Base-by-base conservation (phyloP, 2,888 invertebrate species). In the Agriopis leucophaearia region DNA sequence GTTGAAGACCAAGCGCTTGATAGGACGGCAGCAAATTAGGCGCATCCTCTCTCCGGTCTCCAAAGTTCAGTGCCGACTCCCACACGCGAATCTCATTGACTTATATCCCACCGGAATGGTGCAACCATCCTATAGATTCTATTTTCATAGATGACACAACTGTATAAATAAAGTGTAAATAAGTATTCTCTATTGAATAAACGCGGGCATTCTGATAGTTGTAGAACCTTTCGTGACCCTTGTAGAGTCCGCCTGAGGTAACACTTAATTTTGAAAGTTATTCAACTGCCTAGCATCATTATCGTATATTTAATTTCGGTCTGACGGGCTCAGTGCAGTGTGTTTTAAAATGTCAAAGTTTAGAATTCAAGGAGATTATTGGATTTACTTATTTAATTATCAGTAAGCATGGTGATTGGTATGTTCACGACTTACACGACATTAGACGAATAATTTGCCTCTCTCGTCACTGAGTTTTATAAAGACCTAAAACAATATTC, bases 31-130 rank as follows among this genome's bases (percentile, higher is more conserved):
- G 84, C 87, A 87, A 91, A 91, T 89, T 84, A 86, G 85, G 78
- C 80, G 86, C 89, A 89, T 92, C 93, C 92, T 91, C 68, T 56
- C 27, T 38, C 44, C 38, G 47, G 55, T 87, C 86, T 82, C 85
- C 83, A 83, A 86, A 92, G 89, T 89, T 90, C 89, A 89, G 85
- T 89, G 88, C 76, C 86, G 88, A 86, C 88, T 84, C 92, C 88
- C 84, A 84, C 86, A 76, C 83, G 62, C 73, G 66, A 77, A 73
- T 78, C 85, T 88, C 87, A 88, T 90, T 91, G 87, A 89, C 85
- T 88, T 81, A 80, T 78, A 81, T 79, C 79, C 81, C 79, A 78
- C 78, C 72, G 78, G 71, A 79, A 78, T 80, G 80, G 48, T 62
- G 81, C 85, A 86, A 87, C 81, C 79, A 80, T 81, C 79, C 75